phyloP scores from a whole-genome alignment of 2,113 vertebrate species.

The Hippopotamus amphibius region DNA sequence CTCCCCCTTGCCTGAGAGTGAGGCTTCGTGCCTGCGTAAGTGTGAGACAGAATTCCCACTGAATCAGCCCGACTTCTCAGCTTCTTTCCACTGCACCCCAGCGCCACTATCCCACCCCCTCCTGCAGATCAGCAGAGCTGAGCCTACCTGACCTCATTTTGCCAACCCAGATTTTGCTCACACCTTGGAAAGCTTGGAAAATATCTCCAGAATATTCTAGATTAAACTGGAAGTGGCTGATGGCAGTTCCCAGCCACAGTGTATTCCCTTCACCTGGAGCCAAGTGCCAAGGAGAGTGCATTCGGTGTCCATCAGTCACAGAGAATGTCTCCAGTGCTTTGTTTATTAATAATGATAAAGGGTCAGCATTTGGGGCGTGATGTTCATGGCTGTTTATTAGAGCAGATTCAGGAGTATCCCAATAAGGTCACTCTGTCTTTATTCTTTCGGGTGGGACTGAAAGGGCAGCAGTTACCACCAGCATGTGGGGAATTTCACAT shows the following conservation, averaged over 20 bases:
- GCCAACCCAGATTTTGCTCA: constrained; percentile 64
- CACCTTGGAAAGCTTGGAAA: constrained; percentile 32
- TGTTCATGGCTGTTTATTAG: neutral
- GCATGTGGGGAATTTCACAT: rapidly evolving
- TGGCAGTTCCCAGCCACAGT: constrained; percentile 5
- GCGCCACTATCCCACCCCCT: neutral
- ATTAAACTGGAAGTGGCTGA: constrained; percentile 50
- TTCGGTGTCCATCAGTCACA: neutral
- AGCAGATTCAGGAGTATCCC: neutral
- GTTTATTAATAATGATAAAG: neutral
- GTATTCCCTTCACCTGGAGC: constrained; percentile 24
- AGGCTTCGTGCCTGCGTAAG: constrained; percentile 76
- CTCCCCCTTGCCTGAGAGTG: constrained; percentile 64
- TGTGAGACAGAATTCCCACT: constrained; percentile 80
- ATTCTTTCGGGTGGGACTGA: neutral
- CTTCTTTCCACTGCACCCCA: constrained; percentile 49
- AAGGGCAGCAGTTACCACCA: neutral
- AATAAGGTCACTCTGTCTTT: neutral
- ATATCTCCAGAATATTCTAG: constrained; percentile 66
- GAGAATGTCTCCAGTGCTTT: neutral
- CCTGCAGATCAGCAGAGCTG: constrained; percentile 44
- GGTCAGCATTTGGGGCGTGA: neutral
- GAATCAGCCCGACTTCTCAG: constrained; percentile 66
- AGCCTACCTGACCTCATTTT: constrained; percentile 80
- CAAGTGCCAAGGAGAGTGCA: neutral